Conservation (phyloP, 1,140 invertebrate species). For the Eriosoma lanigerum region DNA sequence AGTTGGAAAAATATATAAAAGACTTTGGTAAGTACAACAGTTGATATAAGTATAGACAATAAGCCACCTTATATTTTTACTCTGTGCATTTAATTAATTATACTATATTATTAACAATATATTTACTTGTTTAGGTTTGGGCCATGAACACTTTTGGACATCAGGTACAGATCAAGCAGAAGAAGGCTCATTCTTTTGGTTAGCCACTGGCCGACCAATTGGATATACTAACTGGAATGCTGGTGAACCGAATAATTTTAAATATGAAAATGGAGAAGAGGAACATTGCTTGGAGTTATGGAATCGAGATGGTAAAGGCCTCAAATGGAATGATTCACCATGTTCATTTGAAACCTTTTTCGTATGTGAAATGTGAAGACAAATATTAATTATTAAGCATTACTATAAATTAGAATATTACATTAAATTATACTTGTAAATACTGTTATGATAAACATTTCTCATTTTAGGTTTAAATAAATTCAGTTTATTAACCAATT, state of each 20-base stretch:
- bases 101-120: too few relatives aligned
- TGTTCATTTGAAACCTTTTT: conserved; percentile 91
- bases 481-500: too few relatives aligned
- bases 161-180: conserved; percentile 87
- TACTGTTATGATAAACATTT: background rate
- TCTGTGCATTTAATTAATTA: too few relatives aligned
- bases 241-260: conserved; percentile 86
- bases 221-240: conserved; percentile 92
- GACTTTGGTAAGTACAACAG: conserved; percentile 68
- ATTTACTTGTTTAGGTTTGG: conserved; percentile 64
- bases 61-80: too few relatives aligned
- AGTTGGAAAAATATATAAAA: conserved; percentile 79
- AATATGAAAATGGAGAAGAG: conserved; percentile 89
- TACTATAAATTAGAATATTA: too few relatives aligned
- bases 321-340: conserved; percentile 91
- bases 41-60: background rate
- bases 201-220: conserved; percentile 82
- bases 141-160: conserved; percentile 90
- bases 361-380: conserved; percentile 74
- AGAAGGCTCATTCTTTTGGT: conserved; percentile 89
- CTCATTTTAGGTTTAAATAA: conserved; percentile 19
- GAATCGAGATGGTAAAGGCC: conserved; percentile 86
- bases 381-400: too few relatives aligned
- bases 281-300: conserved; percentile 88
- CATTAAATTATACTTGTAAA: too few relatives aligned